These are phyloP conservation scores for Ceratina japonica DNA, from an alignment of 1,140 invertebrate species.

Conservation along the genomic window DNA sequence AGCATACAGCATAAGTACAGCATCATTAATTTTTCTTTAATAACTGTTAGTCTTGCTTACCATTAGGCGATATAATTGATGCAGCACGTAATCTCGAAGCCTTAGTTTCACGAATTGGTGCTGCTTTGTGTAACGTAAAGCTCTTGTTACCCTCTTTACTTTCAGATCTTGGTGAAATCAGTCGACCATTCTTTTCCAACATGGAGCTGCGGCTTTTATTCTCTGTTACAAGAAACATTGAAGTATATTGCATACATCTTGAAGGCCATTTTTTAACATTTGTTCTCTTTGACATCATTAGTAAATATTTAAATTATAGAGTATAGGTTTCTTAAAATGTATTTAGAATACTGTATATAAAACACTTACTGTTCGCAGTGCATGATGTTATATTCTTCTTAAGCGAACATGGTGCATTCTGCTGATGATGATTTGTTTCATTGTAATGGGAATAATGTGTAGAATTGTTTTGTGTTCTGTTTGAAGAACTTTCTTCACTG, in stretches of 20 bases:
- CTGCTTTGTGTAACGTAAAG: conserved; percentile 53
- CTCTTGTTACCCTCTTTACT: conserved; percentile 54
- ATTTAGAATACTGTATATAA: background rate
- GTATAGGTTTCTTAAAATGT: background rate
- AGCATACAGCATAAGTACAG: too few relatives aligned
- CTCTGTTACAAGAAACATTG: conserved; percentile 41
- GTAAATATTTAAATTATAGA: background rate
- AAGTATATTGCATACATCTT: conserved; percentile 21
- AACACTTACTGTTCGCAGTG: conserved; percentile 53
- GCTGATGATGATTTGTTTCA: conserved; percentile 49
- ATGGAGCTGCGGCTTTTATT: conserved; percentile 48
- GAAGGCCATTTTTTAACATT: conserved; percentile 18
- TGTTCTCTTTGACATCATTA: background rate
- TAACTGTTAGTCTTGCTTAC: conserved; percentile 39
- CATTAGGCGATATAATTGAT: conserved; percentile 72
- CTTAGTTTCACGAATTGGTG: conserved; percentile 83
- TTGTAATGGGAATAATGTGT: conserved; percentile 41
- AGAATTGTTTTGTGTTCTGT: conserved; percentile 50
- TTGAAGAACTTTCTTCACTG: conserved; percentile 64
- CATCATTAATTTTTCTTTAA: background rate
- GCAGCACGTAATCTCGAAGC: conserved; percentile 85
- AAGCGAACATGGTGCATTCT: conserved; percentile 40
- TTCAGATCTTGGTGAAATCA: conserved; percentile 53
- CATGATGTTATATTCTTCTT: conserved; percentile 51
- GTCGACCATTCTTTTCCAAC: conserved; percentile 49